Conservation (phyloP, 1,140 invertebrate genomes). For the Drosophila leontia region DNA sequence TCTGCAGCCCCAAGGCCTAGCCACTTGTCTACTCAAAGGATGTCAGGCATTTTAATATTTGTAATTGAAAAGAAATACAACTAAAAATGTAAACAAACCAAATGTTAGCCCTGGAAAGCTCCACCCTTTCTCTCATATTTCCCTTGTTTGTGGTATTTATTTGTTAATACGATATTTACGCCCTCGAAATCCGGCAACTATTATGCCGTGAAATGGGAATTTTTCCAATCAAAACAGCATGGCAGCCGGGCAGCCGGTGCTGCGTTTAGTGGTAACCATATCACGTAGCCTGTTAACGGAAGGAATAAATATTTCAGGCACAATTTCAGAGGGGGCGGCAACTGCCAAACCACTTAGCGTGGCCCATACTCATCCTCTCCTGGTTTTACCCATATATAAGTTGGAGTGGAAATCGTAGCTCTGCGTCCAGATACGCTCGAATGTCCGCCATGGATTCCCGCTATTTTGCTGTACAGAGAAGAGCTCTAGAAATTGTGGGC, state of each 20-base stretch:
- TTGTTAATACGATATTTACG: constrained; percentile 52
- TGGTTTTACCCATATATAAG: constrained; percentile 3
- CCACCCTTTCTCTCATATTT: neutral
- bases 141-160: constrained; percentile 32
- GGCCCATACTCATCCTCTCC: neutral
- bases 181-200: constrained; percentile 42
- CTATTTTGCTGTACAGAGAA: constrained; percentile 50
- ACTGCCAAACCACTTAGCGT: constrained; percentile 56
- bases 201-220: constrained; percentile 60
- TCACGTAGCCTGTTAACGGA: constrained; percentile 72
- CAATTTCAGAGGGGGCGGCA: constrained; percentile 59
- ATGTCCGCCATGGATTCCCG: constrained; percentile 30
- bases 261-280: constrained; percentile 51
- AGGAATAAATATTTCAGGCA: constrained; percentile 68
- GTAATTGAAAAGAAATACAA: constrained; percentile 16
- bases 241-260: neutral
- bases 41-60: constrained; percentile 9
- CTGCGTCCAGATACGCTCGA: constrained; percentile 9
- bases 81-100: constrained; percentile 4
- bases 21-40: neutral
- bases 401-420: neutral
- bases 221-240: constrained; percentile 66
- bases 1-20: neutral
- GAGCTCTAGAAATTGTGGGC: constrained; percentile 48
- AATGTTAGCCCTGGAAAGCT: neutral